These are phyloP conservation scores for Ascidia mentula DNA, from an alignment of 23 tunicate species.

Conservation along the genomic window DNA sequence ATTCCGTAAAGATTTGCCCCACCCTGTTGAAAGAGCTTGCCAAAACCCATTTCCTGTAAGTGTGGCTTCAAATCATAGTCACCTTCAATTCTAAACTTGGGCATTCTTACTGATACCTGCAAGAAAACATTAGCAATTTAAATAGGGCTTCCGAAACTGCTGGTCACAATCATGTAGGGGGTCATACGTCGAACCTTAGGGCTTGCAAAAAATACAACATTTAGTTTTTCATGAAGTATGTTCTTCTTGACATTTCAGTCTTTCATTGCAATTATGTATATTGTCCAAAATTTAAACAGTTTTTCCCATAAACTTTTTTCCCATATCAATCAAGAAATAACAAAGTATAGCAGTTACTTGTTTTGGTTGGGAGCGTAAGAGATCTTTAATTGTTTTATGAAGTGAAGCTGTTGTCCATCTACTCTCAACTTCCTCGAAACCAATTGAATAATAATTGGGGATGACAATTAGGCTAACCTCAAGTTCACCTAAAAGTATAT, in stretches of 20 bases:
- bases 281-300: no score
- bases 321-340: no score
- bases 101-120: slow-evolving; percentile 21
- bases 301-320: no score
- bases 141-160: no score
- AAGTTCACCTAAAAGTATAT: slow-evolving; percentile 12
- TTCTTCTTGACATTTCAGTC: no score
- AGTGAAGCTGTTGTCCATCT: not conserved
- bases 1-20: slow-evolving; percentile 33
- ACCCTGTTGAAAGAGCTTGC: slow-evolving; percentile 2
- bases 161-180: no score
- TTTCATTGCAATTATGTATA: no score
- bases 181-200: no score
- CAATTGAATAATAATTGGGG: not conserved
- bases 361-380: not conserved
- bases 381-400: not conserved
- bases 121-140: no score
- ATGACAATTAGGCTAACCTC: slow-evolving; percentile 12
- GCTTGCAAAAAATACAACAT: no score
- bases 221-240: no score
- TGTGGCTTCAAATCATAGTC: slow-evolving; percentile 18
- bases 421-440: not conserved
- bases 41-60: slow-evolving; percentile 24
- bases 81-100: slow-evolving; percentile 24
- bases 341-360: no score